Evolutionary conservation across 2,888 invertebrate species (phyloP).

Genomic region (Cataglyphis altisquamis): DNA sequence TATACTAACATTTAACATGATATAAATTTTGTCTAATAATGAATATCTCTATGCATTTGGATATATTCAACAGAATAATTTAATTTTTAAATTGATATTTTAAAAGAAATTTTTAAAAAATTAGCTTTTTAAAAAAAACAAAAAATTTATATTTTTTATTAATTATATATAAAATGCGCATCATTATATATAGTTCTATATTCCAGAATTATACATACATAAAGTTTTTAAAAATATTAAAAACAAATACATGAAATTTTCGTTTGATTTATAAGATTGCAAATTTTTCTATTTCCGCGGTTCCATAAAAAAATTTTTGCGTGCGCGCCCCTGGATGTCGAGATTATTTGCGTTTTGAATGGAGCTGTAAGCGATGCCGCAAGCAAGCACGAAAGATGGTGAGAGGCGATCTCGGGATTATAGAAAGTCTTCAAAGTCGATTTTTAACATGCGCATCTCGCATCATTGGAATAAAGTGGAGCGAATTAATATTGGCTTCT

Average conservation of each 20-base stretch:
- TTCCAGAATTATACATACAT: neutral
- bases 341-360: slow-evolving; percentile 43
- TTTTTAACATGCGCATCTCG: slow-evolving; percentile 28
- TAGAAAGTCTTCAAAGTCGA: slow-evolving; percentile 63
- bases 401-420: slow-evolving; percentile 64
- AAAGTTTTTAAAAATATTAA: neutral
- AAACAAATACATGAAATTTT: neutral
- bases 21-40: neutral
- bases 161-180: no score
- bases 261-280: neutral
- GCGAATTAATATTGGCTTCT: slow-evolving; percentile 39
- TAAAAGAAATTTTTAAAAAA: no score
- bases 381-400: slow-evolving; percentile 46
- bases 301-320: neutral
- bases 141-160: no score
- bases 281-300: neutral
- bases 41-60: neutral
- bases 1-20: neutral
- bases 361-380: slow-evolving; percentile 46
- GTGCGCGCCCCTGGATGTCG: slow-evolving; percentile 14
- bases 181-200: no score
- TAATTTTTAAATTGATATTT: neutral
- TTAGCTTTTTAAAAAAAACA: no score
- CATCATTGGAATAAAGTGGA: slow-evolving; percentile 36
- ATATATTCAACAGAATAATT: neutral